Percentiles rank a stretch among this genome's conserved stretches.
Conservation (phyloP, 2,888 invertebrate genomes). For the Magallana nippona region DNA sequence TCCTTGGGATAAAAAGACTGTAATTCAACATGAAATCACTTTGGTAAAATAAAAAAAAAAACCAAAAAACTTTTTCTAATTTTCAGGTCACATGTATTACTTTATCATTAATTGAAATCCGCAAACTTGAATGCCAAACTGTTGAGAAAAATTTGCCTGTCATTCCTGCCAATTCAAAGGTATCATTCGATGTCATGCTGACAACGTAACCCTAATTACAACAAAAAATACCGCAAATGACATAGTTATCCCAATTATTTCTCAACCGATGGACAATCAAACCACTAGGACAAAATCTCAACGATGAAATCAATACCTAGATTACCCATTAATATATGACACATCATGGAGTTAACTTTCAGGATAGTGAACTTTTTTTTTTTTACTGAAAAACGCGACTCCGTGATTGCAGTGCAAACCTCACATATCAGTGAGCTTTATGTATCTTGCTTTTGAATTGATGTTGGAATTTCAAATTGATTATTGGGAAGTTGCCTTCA, state of each 20-base stretch:
- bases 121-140: neutral
- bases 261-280: neutral
- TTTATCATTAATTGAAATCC: slow-evolving; percentile 12
- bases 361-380: neutral
- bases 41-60: neutral
- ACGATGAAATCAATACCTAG: neutral
- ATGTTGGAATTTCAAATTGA: slow-evolving; percentile 30
- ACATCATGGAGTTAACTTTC: neutral
- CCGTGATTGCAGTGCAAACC: neutral
- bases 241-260: slow-evolving; percentile 25
- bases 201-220: neutral
- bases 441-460: neutral
- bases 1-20: neutral
- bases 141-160: neutral
- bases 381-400: neutral
- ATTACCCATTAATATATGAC: neutral
- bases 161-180: neutral
- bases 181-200: slow-evolving; percentile 20
- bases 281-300: slow-evolving; percentile 5
- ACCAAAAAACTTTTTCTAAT: neutral
- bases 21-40: neutral
- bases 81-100: neutral
- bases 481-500: slow-evolving; percentile 23
- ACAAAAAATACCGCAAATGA: neutral
- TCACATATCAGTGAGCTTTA: neutral